phyloP scores from a whole-genome alignment of 2,113 vertebrate species.

The Sylvietta virens region DNA sequence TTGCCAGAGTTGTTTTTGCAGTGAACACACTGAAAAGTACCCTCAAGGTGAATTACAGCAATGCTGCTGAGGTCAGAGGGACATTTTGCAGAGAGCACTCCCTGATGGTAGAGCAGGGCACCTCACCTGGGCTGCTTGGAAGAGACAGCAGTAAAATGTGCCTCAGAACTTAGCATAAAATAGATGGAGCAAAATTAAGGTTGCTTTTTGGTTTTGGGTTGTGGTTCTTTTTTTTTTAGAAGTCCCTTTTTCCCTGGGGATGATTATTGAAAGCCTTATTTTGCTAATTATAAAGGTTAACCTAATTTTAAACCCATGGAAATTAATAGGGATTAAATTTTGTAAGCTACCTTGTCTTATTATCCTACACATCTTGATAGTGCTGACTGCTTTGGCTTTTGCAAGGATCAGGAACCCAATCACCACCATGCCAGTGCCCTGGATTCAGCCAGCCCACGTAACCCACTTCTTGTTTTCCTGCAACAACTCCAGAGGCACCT shows the following conservation, averaged over 20 bases:
- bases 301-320: not conserved
- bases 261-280: not conserved
- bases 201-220: not conserved
- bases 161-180: not conserved
- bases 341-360: not conserved
- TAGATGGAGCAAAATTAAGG: not conserved
- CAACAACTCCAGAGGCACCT: accelerated
- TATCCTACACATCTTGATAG: not conserved
- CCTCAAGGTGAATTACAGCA: not conserved
- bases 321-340: not conserved
- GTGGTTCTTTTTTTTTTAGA: not conserved
- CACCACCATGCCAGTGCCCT: not conserved
- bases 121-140: not conserved
- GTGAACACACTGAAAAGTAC: not conserved
- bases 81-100: not conserved
- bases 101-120: not conserved
- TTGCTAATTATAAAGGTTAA: not conserved
- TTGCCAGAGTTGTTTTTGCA: not conserved
- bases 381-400: not conserved
- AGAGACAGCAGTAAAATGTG: not conserved
- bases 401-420: not conserved
- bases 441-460: not conserved
- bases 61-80: not conserved
- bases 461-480: not conserved
- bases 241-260: not conserved